Evolutionary conservation across 2,797 vertebrate species (phyloP), one percentile per base, ranked within the genome.

Genomic region (Sphenopsis melanotis): DNA sequence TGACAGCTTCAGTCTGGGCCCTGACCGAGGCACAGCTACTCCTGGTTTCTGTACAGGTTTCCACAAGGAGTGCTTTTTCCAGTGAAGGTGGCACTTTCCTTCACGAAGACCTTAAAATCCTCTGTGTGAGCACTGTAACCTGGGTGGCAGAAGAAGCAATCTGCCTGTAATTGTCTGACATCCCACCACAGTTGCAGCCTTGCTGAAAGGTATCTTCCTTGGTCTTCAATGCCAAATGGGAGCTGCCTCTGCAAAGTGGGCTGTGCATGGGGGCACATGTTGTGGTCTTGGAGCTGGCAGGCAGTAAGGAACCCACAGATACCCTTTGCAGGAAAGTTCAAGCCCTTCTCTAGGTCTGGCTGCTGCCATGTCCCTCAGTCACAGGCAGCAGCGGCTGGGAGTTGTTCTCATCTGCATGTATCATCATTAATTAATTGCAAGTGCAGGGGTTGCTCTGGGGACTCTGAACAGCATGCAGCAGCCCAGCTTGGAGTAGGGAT

Each of bases 281-380:
- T 7, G 0, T 52, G 37, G 29, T 68, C 56, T 49, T 65, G 61
- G 57, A 60, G 53, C 46, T 91, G 42, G 34, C 46, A 60, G 63
- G 46, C 1, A 9, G 5, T 69, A 49, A 77, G 11, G 27, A 75
- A 7, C 30, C 29, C 0, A 0, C 18, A 32, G 26, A 7, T 41
- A 26, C 5, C 19, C 53, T 84, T 75, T 64, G 20, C 4, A 24
- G 63, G 26, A 21, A 82, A 65, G 37, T 41, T 65, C 30, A 34
- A 36, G 37, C 8, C 22, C 32, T 93, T 93, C 64, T 34, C 26
- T 39, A 8, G 42, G 47, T 69, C 42, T 1, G 1, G 34, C 59
- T 87, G 42, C 46, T 77, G 63, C 15, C 3, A 1, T 20, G 26
- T 61, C 46, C 42, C 39, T 64, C 16, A 17, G 71, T 55, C 74